Evolutionary conservation across 2,888 invertebrate species (phyloP).

Genomic region (Metalampra italica): DNA sequence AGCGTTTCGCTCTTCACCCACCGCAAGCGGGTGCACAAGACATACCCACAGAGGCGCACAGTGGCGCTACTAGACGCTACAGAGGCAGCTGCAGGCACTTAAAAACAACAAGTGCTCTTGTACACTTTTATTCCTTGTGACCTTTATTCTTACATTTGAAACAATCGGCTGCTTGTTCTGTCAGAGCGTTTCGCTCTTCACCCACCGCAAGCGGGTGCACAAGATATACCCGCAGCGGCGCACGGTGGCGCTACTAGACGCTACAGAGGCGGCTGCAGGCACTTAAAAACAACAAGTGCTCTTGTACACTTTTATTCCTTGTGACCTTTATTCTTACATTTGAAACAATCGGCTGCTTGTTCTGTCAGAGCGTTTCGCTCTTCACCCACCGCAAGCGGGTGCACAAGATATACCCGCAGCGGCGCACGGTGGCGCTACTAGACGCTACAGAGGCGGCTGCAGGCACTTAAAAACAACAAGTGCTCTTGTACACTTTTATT

Average conservation of each 20-base stretch:
- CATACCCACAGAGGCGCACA: constrained; percentile 19
- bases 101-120: constrained; percentile 8
- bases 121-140: no score
- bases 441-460: not conserved
- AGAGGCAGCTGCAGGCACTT: not conserved
- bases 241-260: constrained; percentile 10
- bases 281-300: constrained; percentile 7
- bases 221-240: constrained; percentile 23
- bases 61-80: constrained; percentile 10
- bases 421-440: constrained; percentile 13
- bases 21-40: constrained; percentile 37
- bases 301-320: no score
- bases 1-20: constrained; percentile 46
- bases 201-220: constrained; percentile 44
- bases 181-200: constrained; percentile 44
- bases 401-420: constrained; percentile 30
- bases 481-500: not conserved
- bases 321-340: no score
- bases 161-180: constrained; percentile 49
- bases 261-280: not conserved
- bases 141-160: no score
- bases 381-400: constrained; percentile 44
- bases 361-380: constrained; percentile 45
- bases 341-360: constrained; percentile 46
- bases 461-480: no score